Evolutionary conservation across 2,797 vertebrate species (phyloP).

Genomic region (Leptoclinus maculatus): DNA sequence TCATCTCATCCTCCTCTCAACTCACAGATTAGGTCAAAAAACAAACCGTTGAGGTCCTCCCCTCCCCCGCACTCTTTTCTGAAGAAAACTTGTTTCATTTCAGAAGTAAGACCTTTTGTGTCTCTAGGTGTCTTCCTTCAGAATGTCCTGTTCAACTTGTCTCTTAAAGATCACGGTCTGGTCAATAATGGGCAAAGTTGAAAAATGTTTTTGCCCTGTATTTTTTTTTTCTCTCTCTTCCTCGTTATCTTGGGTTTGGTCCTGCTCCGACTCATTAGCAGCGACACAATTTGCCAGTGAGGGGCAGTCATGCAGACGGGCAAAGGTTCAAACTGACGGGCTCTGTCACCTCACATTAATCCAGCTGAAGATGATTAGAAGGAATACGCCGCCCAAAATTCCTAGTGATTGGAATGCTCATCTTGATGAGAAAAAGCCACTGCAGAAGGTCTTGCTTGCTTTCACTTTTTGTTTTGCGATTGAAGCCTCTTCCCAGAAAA

Average conservation of each 20-base stretch:
- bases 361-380: constrained; percentile 78
- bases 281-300: constrained; percentile 80
- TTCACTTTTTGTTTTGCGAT: constrained; percentile 28
- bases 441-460: constrained; percentile 25
- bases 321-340: constrained; percentile 82
- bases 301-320: constrained; percentile 83
- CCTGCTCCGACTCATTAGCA: constrained; percentile 85
- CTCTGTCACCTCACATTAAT: constrained; percentile 89
- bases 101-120: background rate
- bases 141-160: constrained; percentile 1
- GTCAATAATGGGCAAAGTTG: constrained; percentile 22
- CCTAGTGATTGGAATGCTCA: constrained; percentile 66
- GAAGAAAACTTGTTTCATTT: background rate
- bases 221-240: background rate
- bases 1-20: background rate
- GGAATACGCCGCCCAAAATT: constrained; percentile 58
- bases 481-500: constrained; percentile 39
- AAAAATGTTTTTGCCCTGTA: constrained; percentile 12
- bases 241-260: constrained; percentile 59
- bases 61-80: background rate
- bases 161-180: background rate
- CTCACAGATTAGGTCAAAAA: background rate
- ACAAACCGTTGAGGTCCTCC: background rate
- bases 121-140: background rate
- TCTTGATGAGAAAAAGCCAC: constrained; percentile 59